Evolutionary conservation across 2,113 vertebrate genomes (phyloP).

Genomic region (Upupa epops): DNA sequence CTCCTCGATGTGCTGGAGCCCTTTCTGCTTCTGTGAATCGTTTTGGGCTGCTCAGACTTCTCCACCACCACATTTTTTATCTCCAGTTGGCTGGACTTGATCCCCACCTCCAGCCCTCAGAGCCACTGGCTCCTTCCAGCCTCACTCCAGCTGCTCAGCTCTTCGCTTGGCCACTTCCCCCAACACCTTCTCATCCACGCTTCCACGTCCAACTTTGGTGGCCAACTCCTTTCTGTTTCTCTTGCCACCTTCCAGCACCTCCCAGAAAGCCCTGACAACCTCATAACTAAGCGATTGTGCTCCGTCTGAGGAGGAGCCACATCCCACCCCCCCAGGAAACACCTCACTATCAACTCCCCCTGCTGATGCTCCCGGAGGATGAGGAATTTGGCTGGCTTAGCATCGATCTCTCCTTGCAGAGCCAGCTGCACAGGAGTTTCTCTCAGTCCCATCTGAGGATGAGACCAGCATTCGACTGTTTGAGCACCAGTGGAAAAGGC

Average conservation of each 20-base stretch:
- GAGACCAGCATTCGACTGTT: fast-evolving
- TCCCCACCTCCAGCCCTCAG: neutral
- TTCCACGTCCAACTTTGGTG: neutral
- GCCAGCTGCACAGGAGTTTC: neutral
- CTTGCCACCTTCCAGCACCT: neutral
- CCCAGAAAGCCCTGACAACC: neutral
- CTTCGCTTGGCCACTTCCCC: neutral
- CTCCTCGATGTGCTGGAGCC: neutral
- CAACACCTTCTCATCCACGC: neutral
- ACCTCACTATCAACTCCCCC: fast-evolving
- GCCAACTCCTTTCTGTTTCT: neutral
- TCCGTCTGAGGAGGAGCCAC: neutral
- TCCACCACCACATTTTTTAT: neutral
- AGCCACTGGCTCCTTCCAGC: neutral
- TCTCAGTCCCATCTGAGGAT: neutral
- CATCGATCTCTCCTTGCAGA: fast-evolving
- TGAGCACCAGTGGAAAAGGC: neutral
- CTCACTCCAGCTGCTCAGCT: neutral
- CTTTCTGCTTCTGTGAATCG: neutral
- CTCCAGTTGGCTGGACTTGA: neutral
- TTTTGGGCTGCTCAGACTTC: neutral
- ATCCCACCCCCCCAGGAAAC: neutral
- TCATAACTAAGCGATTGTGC: neutral
- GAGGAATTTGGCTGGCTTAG: neutral
- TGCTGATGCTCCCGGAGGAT: neutral